Base-by-base conservation (phyloP, 2,888 invertebrate genomes). In the Troglohyphantes excavatus region DNA sequence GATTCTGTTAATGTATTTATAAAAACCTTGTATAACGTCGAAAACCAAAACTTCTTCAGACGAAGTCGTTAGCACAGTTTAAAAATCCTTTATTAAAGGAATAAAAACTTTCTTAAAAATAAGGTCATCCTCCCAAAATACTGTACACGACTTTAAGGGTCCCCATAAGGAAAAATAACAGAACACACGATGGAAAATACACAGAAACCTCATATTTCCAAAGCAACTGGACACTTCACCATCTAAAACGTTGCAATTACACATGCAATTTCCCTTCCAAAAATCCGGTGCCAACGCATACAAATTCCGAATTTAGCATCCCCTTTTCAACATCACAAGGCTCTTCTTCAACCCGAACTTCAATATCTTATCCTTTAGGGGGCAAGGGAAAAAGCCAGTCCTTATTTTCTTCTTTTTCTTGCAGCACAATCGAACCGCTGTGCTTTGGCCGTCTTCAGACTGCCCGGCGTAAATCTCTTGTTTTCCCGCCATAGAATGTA, bases 401-500 rank as follows among this genome's bases (percentile, higher is more conserved):
- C 11, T 17, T 46, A 17, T 46, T 46, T 23, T 46, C 43, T 72
- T 72, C 72, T 46, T 46, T 23, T 46, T 23, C 43, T 72, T 43
- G 46, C 23, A 46, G 46, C 46, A 72, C 72, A 72, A 72, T 72
- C 23, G 72, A 46, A 46, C 23, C 72, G 3, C 46, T 72, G 43
- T 72, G 23, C 39, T 68, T 63, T 23, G 21, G 29, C 33, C 33
- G 29, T 68, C 39, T 21, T 2, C 68, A 29, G 3, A 39, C 39
- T 39, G 13, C 68, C 39, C 39, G 29, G 19, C 21, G 43, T 72
- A 46, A 72, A 72, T 46, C 72, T 23, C 26, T 19, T 11, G 26
- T 46, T 72, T 46, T 23, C 26, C 21, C 23, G 21, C 72, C 19
- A 72, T 46, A 23, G 72, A 72, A 72, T 72, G 46, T 72, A 72